A percentile compares a stretch with the other conserved stretches of the same genome.
phyloP scores from a whole-genome alignment of 37 sponge, comb jelly and placozoan genomes.

The Bolinopsis microptera region DNA sequence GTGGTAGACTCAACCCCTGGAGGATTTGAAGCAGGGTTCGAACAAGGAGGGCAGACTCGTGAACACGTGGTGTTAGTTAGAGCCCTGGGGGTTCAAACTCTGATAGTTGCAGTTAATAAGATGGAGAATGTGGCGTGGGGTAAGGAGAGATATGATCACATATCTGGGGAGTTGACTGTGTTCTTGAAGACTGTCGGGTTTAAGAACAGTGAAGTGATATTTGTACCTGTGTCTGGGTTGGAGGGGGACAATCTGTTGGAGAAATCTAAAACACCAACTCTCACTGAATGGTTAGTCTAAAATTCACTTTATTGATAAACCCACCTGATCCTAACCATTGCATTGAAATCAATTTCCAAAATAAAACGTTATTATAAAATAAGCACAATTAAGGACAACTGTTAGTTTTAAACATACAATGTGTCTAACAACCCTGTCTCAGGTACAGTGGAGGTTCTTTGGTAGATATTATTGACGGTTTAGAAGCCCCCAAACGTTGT shows the following conservation, averaged over 20 bases:
- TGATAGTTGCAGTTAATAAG: slow-evolving; percentile 93
- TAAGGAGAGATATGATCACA: slow-evolving; percentile 76
- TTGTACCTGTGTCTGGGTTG: slow-evolving; percentile 92
- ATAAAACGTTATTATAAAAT: too few relatives aligned
- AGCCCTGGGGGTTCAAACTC: slow-evolving; percentile 87
- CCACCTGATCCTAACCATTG: too few relatives aligned
- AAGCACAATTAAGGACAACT: too few relatives aligned
- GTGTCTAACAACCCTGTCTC: background rate
- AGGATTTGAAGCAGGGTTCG: slow-evolving; percentile 99
- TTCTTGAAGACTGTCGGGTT: slow-evolving; percentile 88
- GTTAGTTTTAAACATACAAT: too few relatives aligned
- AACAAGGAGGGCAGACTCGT: slow-evolving; percentile 94
- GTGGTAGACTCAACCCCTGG: slow-evolving; percentile 89
- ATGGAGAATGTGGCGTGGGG: slow-evolving; percentile 79
- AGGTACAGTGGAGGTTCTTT: slow-evolving; percentile 60
- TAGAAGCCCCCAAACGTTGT: slow-evolving; percentile 34
- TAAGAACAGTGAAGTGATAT: slow-evolving; percentile 76
- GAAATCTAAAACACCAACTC: background rate
- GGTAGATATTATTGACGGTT: slow-evolving; percentile 10
- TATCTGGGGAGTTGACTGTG: slow-evolving; percentile 72
- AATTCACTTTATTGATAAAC: too few relatives aligned
- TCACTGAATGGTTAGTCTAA: slow-evolving; percentile 73
- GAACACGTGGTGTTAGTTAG: slow-evolving; percentile 92
- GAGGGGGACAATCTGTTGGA: slow-evolving; percentile 85
- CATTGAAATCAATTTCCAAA: too few relatives aligned